A percentile compares a stretch with the other conserved stretches of the same genome.
Evolutionary conservation across 2,888 invertebrate species (phyloP).

Genomic region (Acanthosoma haemorrhoidale): DNA sequence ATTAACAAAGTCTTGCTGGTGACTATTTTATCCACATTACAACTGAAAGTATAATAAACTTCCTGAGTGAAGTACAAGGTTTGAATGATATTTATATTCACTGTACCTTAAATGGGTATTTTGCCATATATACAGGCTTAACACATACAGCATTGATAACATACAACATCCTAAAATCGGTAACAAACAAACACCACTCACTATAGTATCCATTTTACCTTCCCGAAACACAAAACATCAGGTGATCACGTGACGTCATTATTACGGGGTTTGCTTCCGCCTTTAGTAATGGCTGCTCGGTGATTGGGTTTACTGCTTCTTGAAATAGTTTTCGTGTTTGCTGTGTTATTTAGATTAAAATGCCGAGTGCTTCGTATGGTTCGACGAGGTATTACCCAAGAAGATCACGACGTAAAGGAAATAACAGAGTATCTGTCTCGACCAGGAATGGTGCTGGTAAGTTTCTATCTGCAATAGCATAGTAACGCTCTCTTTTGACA

Average conservation of each 20-base stretch:
- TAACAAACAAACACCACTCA: slow-evolving; percentile 48
- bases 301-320: slow-evolving; percentile 46
- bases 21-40: no score
- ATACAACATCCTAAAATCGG: slow-evolving; percentile 69
- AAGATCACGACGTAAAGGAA: slow-evolving; percentile 86
- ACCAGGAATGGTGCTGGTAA: slow-evolving; percentile 74
- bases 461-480: slow-evolving; percentile 25
- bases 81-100: no score
- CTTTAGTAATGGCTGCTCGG: slow-evolving; percentile 72
- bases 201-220: slow-evolving; percentile 7
- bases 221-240: neutral
- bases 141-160: slow-evolving; percentile 73
- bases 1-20: no score
- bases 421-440: slow-evolving; percentile 76
- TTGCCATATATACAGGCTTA: slow-evolving; percentile 83
- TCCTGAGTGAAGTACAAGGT: no score
- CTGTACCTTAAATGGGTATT: neutral
- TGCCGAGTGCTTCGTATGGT: slow-evolving; percentile 93
- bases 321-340: neutral
- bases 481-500: slow-evolving; percentile 10
- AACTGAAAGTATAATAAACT: no score
- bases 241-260: neutral
- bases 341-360: slow-evolving; percentile 51
- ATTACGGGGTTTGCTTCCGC: slow-evolving; percentile 38
- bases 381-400: slow-evolving; percentile 87